Conservation (phyloP, 2,113 vertebrate species). For the Felis chaus region DNA sequence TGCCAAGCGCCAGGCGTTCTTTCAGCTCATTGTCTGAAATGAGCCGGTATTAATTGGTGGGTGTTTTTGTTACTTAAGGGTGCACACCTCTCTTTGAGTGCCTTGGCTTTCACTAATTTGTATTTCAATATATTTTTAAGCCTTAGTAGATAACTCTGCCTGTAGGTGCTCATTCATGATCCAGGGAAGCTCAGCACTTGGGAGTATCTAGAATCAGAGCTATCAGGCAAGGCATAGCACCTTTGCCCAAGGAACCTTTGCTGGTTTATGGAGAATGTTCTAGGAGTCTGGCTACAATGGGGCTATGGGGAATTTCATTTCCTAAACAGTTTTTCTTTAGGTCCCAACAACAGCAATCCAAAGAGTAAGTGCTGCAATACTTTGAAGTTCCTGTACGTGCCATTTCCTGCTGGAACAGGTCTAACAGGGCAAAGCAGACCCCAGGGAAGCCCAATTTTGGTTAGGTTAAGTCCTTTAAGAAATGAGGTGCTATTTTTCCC, state of each 20-base stretch:
- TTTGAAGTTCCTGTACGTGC: background rate
- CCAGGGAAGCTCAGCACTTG: background rate
- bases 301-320: background rate
- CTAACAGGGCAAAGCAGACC: background rate
- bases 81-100: slow-evolving; percentile 22
- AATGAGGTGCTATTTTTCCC: background rate
- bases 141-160: background rate
- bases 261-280: slow-evolving; percentile 8
- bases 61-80: slow-evolving; percentile 30
- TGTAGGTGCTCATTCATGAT: background rate
- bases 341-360: background rate
- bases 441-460: background rate
- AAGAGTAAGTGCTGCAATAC: background rate
- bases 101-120: slow-evolving; percentile 21
- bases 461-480: slow-evolving; percentile 24
- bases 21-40: background rate
- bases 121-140: slow-evolving; percentile 50
- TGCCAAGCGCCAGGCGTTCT: background rate
- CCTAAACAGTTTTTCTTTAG: background rate
- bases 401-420: background rate
- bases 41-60: background rate
- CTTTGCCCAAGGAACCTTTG: background rate
- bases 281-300: background rate
- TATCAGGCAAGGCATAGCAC: background rate
- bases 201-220: background rate